These are phyloP conservation scores for Ptychadena robeensis DNA, from an alignment of 2,797 vertebrate species.

Conservation along the genomic window DNA sequence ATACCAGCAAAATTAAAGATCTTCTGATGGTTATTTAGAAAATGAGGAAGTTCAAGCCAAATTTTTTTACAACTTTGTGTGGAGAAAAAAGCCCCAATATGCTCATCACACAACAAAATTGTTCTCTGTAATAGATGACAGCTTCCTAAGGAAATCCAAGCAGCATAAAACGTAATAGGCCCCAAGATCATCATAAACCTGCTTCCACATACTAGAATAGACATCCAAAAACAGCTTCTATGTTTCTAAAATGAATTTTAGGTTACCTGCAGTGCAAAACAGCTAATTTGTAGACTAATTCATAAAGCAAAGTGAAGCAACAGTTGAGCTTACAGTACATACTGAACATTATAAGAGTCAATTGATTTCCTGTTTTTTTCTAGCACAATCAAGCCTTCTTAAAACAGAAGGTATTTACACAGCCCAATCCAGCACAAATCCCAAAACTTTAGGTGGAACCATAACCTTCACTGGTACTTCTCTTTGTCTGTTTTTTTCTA, in stretches of 20 bases:
- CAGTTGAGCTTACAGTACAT: not conserved
- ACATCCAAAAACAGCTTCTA: not conserved
- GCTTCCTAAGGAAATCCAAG: conserved; percentile 1
- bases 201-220: not conserved
- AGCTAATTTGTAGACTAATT: not conserved
- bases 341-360: too few species aligned
- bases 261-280: not conserved
- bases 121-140: not conserved
- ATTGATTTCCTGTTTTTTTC: too few species aligned
- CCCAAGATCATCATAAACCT: not conserved
- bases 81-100: not conserved
- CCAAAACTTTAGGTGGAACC: too few species aligned
- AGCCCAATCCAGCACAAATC: too few species aligned
- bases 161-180: not conserved
- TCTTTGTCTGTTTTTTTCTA: too few species aligned
- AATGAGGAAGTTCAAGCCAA: not conserved
- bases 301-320: not conserved
- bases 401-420: too few species aligned
- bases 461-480: too few species aligned
- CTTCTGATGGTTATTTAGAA: not conserved
- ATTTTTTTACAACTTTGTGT: not conserved
- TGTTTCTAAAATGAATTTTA: not conserved
- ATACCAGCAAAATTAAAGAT: not conserved
- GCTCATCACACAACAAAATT: conserved; percentile 1
- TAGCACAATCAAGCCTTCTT: too few species aligned